These are phyloP conservation scores for Galleria mellonella DNA, from an alignment of 1,140 invertebrate species.

Conservation along the genomic window DNA sequence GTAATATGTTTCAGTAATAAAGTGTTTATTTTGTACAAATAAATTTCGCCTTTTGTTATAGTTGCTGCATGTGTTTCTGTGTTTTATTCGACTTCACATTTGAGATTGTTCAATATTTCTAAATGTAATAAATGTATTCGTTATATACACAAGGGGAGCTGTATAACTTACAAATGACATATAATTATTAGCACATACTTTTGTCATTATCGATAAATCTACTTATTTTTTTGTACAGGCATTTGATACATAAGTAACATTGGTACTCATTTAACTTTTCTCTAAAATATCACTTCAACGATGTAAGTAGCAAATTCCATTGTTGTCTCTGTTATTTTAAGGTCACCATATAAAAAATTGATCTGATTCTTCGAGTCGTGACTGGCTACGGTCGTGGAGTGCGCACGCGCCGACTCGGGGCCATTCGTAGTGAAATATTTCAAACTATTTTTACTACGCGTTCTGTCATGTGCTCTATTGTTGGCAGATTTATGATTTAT, in stretches of 20 bases:
- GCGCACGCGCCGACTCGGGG: slow-evolving; percentile 58
- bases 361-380: slow-evolving; percentile 49
- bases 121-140: background rate
- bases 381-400: slow-evolving; percentile 38
- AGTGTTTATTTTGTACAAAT: slow-evolving; percentile 25
- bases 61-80: background rate
- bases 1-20: slow-evolving; percentile 25
- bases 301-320: slow-evolving; percentile 3
- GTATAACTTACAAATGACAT: too few species aligned
- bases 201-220: too few species aligned
- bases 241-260: too few species aligned
- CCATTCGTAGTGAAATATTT: slow-evolving; percentile 45
- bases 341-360: slow-evolving; percentile 43
- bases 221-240: too few species aligned
- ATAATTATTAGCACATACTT: too few species aligned
- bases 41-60: background rate
- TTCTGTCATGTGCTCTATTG: slow-evolving; percentile 57
- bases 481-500: slow-evolving; percentile 59
- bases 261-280: background rate
- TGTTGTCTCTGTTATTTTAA: slow-evolving; percentile 26
- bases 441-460: slow-evolving; percentile 38
- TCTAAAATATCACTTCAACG: background rate
- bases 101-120: background rate
- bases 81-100: background rate
- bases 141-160: background rate